phyloP scores from a whole-genome alignment of 2,113 vertebrate genomes.

The Atrichornis clamosus region DNA sequence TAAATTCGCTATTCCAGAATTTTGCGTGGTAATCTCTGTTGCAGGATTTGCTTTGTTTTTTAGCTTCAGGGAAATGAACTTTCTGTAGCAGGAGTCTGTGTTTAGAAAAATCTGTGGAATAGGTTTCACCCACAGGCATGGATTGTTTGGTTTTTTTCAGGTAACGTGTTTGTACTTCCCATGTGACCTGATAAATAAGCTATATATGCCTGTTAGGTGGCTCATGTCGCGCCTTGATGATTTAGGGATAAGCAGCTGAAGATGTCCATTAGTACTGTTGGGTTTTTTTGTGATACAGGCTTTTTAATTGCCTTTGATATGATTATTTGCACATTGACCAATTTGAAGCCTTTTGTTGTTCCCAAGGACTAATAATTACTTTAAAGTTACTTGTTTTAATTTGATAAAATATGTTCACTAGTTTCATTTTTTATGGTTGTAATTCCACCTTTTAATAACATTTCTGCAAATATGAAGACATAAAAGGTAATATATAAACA shows the following conservation, averaged over 20 bases:
- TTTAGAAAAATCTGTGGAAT: neutral
- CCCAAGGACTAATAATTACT: neutral
- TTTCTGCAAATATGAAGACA: neutral
- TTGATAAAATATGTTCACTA: neutral
- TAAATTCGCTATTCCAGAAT: neutral
- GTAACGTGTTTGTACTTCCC: neutral
- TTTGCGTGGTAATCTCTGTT: neutral
- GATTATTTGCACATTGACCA: neutral
- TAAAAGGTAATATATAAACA: neutral
- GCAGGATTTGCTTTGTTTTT: neutral
- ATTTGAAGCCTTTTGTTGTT: neutral
- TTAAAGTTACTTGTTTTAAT: neutral
- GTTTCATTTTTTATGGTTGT: neutral
- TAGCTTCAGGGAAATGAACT: neutral
- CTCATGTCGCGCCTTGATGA: neutral
- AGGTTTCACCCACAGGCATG: neutral
- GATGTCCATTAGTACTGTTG: neutral
- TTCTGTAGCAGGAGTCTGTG: neutral
- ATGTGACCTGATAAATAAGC: neutral
- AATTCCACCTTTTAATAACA: neutral
- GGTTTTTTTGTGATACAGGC: neutral
- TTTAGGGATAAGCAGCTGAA: neutral
- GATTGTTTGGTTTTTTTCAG: neutral
- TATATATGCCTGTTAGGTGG: neutral
- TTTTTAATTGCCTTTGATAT: neutral